A percentile compares a stretch with the other conserved stretches of the same genome.
Evolutionary conservation across 2,797 vertebrate species (phyloP).

Genomic region (Xerus rutilus): DNA sequence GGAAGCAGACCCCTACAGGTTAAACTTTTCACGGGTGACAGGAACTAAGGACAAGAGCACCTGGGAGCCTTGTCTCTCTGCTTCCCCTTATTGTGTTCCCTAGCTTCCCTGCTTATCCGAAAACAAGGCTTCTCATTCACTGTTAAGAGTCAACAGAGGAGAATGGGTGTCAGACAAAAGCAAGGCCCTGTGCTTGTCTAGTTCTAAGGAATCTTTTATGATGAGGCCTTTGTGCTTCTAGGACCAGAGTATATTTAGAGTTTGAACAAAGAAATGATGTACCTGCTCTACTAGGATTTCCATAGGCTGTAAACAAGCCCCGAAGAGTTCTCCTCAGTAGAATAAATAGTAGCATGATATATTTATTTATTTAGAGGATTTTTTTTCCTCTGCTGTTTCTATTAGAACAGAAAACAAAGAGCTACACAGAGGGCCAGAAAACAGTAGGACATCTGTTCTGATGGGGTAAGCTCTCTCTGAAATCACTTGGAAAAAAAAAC

Average conservation of each 20-base stretch:
- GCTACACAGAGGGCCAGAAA: not conserved
- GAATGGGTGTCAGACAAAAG: conserved; percentile 49
- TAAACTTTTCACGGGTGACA: not conserved
- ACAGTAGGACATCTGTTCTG: not conserved
- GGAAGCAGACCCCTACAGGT: not conserved
- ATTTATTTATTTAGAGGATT: not conserved
- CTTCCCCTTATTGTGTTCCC: not conserved
- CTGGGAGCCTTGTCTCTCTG: not conserved
- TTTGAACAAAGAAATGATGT: not conserved
- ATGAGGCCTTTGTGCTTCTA: not conserved
- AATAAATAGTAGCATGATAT: conserved; percentile 44
- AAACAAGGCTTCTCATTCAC: not conserved
- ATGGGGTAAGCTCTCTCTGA: not conserved
- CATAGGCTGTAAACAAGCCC: conserved; percentile 35
- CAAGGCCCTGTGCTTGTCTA: not conserved
- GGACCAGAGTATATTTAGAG: not conserved
- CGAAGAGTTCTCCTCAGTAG: not conserved
- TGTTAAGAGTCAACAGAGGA: conserved; percentile 34
- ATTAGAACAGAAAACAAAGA: conserved; percentile 26
- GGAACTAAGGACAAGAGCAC: not conserved
- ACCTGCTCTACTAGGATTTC: conserved; percentile 24
- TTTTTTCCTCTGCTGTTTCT: not conserved
- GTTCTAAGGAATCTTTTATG: not conserved
- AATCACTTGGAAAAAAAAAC: not conserved
- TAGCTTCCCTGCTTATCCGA: not conserved